These are phyloP conservation scores for Hylaeus volcanicus DNA, from an alignment of 1,140 invertebrate genomes.

Conservation along the genomic window DNA sequence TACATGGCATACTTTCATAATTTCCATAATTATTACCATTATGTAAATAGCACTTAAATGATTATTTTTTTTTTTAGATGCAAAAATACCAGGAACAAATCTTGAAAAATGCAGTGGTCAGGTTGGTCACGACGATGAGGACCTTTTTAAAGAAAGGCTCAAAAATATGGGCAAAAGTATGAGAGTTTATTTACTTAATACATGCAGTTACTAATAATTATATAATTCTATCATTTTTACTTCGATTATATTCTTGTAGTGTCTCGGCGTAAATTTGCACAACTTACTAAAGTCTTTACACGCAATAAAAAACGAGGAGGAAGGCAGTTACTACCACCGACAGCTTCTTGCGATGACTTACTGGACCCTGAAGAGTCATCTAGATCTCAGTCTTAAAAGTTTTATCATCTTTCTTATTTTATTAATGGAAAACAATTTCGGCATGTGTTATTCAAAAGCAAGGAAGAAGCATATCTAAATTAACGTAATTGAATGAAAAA, in stretches of 20 bases:
- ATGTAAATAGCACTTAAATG: not conserved
- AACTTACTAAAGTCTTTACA: slow-evolving; percentile 89
- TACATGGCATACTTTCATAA: slow-evolving; percentile 67
- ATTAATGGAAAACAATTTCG: slow-evolving; percentile 8
- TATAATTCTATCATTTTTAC: not conserved
- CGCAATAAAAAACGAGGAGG: slow-evolving; percentile 86
- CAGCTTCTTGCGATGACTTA: slow-evolving; percentile 78
- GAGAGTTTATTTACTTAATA: slow-evolving; percentile 24
- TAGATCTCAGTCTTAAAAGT: slow-evolving; percentile 70
- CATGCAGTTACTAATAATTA: slow-evolving; percentile 46
- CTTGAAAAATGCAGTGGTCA: slow-evolving; percentile 67
- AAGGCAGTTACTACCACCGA: slow-evolving; percentile 76
- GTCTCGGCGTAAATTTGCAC: slow-evolving; percentile 90
- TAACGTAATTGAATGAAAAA: slow-evolving; percentile 23
- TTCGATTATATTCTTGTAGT: slow-evolving; percentile 79
- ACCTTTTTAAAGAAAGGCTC: slow-evolving; percentile 89
- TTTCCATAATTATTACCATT: not conserved
- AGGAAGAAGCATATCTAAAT: slow-evolving; percentile 55
- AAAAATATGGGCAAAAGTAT: slow-evolving; percentile 93
- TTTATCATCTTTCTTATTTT: slow-evolving; percentile 6
- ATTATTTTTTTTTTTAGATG: slow-evolving; percentile 60
- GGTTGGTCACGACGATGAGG: slow-evolving; percentile 85
- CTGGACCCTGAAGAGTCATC: slow-evolving; percentile 77
- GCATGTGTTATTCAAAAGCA: slow-evolving; percentile 31
- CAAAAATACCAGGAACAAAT: slow-evolving; percentile 71